phyloP scores from a whole-genome alignment of 2,888 invertebrate species.

The Schizaphis graminum region DNA sequence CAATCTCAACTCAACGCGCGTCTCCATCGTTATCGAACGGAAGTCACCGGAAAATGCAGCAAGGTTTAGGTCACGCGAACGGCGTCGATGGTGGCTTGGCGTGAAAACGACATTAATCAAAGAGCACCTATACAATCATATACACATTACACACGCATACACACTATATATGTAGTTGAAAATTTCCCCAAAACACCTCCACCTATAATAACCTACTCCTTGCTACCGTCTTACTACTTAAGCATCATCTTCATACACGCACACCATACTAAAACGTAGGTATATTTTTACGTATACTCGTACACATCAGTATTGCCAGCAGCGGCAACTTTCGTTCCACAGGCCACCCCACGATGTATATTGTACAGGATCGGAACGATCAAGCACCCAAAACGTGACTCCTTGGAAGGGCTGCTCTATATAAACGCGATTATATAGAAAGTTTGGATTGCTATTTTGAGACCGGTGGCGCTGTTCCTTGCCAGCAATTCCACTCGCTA shows the following conservation, averaged over 20 bases:
- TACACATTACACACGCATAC: neutral
- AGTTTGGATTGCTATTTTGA: neutral
- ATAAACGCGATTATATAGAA: neutral
- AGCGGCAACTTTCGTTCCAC: neutral
- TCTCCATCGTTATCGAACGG: neutral
- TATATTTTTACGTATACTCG: neutral
- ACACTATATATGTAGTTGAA: neutral
- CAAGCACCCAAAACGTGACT: neutral
- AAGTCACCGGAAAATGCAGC: neutral
- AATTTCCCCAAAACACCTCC: neutral
- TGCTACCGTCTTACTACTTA: neutral
- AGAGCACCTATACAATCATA: neutral
- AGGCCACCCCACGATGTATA: neutral
- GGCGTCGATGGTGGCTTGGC: constrained; percentile 2
- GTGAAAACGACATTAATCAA: constrained; percentile 27
- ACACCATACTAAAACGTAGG: neutral
- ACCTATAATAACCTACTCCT: neutral
- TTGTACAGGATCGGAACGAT: neutral
- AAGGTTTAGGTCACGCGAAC: constrained; percentile 5
- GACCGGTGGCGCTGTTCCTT: neutral
- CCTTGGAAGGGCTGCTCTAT: neutral
- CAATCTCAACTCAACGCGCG: neutral
- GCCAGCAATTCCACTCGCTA: neutral
- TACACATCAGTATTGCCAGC: neutral
- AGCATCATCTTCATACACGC: neutral